Evolutionary conservation across 1,140 invertebrate genomes (phyloP).

Genomic region (Drosophila sechellia): DNA sequence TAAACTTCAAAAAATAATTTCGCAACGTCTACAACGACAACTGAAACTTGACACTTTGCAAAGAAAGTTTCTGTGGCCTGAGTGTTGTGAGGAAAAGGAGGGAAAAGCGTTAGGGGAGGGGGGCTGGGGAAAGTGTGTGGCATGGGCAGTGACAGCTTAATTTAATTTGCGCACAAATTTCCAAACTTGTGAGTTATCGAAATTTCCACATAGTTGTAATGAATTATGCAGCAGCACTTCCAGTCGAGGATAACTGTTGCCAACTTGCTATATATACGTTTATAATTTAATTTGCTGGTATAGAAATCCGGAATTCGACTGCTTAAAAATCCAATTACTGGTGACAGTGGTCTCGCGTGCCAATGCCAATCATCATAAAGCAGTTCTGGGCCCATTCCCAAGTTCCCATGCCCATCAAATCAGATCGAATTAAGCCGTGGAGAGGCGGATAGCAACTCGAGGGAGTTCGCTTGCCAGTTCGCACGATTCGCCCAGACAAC

Average conservation of each 20-base stretch:
- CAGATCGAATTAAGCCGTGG: slow-evolving; percentile 57
- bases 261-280: slow-evolving; percentile 47
- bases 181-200: slow-evolving; percentile 69
- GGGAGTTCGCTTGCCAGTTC: slow-evolving; percentile 17
- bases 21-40: slow-evolving; percentile 67
- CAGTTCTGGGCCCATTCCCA: slow-evolving; percentile 19
- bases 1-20: slow-evolving; percentile 82
- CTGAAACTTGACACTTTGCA: slow-evolving; percentile 80
- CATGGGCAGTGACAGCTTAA: slow-evolving; percentile 64
- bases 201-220: slow-evolving; percentile 64
- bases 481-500: slow-evolving; percentile 32
- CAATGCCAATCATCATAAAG: slow-evolving; percentile 62
- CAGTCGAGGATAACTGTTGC: slow-evolving; percentile 33
- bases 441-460: slow-evolving; percentile 20
- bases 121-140: slow-evolving; percentile 16
- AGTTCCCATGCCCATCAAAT: slow-evolving; percentile 57
- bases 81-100: slow-evolving; percentile 46
- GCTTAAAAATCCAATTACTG: slow-evolving; percentile 63
- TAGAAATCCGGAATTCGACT: slow-evolving; percentile 42
- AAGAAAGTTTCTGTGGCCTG: slow-evolving; percentile 77
- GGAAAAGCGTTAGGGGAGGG: background rate
- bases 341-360: slow-evolving; percentile 40
- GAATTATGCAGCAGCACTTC: slow-evolving; percentile 67
- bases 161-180: slow-evolving; percentile 77
- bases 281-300: slow-evolving; percentile 55